Conservation (phyloP, 1,140 invertebrate species). For the Euwallacea fornicatus region DNA sequence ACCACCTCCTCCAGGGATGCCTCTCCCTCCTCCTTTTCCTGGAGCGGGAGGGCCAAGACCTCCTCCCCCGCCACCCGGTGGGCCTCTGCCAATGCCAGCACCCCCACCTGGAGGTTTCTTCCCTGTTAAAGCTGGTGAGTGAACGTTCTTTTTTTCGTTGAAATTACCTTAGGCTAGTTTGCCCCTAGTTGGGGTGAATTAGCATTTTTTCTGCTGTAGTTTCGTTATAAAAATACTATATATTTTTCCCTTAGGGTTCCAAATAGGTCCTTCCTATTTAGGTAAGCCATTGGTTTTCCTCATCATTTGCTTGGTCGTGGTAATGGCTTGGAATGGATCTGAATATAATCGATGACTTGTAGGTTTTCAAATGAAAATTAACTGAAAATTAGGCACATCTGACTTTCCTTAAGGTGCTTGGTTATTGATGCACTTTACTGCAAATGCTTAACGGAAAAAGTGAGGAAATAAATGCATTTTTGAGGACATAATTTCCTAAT, state of each 20-base stretch:
- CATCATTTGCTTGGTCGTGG: conserved; percentile 7
- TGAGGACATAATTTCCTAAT: no score
- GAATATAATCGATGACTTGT: not conserved
- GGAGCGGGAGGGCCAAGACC: conserved; percentile 49
- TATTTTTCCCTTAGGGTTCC: conserved; percentile 23
- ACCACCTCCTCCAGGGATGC: conserved; percentile 43
- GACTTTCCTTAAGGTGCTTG: no score
- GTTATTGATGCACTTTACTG: no score
- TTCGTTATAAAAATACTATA: not conserved
- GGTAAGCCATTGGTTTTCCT: conserved; percentile 23
- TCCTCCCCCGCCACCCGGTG: conserved; percentile 39
- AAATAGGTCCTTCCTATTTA: conserved; percentile 23
- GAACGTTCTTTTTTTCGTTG: not conserved
- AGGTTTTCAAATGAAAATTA: conserved; percentile 6
- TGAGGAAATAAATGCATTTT: no score
- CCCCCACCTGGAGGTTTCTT: conserved; percentile 60
- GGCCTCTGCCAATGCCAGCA: conserved; percentile 34
- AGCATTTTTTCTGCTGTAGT: not conserved
- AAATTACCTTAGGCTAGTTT: no score
- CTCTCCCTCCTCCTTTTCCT: conserved; percentile 42
- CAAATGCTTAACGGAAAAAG: no score
- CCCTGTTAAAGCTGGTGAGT: conserved; percentile 65
- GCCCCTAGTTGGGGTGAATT: no score
- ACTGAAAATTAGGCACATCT: no score
- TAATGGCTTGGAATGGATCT: not conserved